Evolutionary conservation across 2,888 invertebrate genomes (phyloP), one percentile per base, ranked within the genome.

Genomic region (Pachliopta kotzebuea): DNA sequence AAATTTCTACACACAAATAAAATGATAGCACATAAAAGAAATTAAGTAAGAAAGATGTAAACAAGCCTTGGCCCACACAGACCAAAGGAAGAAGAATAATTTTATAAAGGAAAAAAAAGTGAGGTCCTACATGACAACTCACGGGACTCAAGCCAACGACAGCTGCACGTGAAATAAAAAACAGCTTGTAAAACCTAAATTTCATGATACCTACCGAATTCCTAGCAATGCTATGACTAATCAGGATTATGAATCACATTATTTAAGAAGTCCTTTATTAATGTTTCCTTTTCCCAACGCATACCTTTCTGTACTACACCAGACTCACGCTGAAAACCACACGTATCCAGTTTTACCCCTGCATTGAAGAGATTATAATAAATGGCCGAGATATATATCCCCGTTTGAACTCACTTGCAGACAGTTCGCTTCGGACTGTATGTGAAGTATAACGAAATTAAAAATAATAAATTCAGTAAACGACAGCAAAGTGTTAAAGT

Each of bases 351-450:
- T 78, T 79, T 67, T 24, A 64, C 72, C 76, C 60, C 75, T 81
- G 79, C 78, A 77, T 78, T 65, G 70, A 65, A 45, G 59, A 67
- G 62, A 42, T 62, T 70, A 78, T 76, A 77, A 76, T 73, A 67
- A 67, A 63, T 70, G 72, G 60, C 72, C 73, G 74, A 69, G 76
- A 81, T 85, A 85, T 82, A 86, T 79, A 78, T 74, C 76, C 75
- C 71, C 68, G 73, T 58, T 72, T 69, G 72, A 71, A 68, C 68
- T 69, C 68, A 59, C 66, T 56, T 62, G 54, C 68, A 64, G 65
- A 72, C 83, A 86, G 82, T 85, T 72, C 69, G 68, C 62, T 29
- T 70, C 70, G 63, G 72, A 72, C 74, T 72, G 68, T 67, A 70
- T 70, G 58, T 64, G 74, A 72, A 71, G 74, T 24, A 69, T 63